These are phyloP conservation scores for Chaetogeoica ovagalla DNA, from an alignment of 2,888 invertebrate genomes.

Conservation along the genomic window DNA sequence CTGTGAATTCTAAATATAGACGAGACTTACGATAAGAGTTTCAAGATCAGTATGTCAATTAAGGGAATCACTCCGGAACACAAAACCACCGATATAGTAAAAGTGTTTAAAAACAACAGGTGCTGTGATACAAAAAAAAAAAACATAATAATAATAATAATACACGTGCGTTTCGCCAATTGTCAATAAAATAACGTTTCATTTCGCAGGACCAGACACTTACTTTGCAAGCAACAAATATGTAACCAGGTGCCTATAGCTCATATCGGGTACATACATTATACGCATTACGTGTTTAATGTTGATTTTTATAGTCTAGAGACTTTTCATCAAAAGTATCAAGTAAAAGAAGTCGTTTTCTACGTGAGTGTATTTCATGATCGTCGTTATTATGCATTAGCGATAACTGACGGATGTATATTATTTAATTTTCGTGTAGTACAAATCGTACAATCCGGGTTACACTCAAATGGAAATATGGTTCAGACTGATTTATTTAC, in stretches of 20 bases:
- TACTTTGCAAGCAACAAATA: slow-evolving; percentile 76
- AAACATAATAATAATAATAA: neutral
- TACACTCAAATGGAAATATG: slow-evolving; percentile 97
- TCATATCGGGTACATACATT: slow-evolving; percentile 87
- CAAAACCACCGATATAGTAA: slow-evolving; percentile 44
- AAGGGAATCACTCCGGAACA: slow-evolving; percentile 63
- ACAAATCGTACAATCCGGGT: slow-evolving; percentile 92
- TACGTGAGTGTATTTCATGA: slow-evolving; percentile 68
- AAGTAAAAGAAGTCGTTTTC: slow-evolving; percentile 80
- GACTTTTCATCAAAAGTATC: slow-evolving; percentile 80
- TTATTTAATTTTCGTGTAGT: slow-evolving; percentile 66
- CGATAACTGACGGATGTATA: neutral
- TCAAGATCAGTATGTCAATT: slow-evolving; percentile 81
- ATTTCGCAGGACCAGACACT: slow-evolving; percentile 72
- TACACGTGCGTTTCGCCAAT: too few species aligned
- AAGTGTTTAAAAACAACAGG: slow-evolving; percentile 47
- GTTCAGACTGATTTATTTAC: slow-evolving; percentile 91
- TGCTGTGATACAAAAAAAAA: neutral
- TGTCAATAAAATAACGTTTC: neutral
- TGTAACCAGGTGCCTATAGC: slow-evolving; percentile 88
- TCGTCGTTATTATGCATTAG: neutral
- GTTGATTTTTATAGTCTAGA: slow-evolving; percentile 82
- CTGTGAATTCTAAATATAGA: slow-evolving; percentile 67
- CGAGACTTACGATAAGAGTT: slow-evolving; percentile 87
- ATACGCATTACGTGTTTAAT: slow-evolving; percentile 83